Evolutionary conservation across 2,797 vertebrate species (phyloP), one percentile per base, ranked within the genome.

Genomic region (Sphenopsis melanotis): DNA sequence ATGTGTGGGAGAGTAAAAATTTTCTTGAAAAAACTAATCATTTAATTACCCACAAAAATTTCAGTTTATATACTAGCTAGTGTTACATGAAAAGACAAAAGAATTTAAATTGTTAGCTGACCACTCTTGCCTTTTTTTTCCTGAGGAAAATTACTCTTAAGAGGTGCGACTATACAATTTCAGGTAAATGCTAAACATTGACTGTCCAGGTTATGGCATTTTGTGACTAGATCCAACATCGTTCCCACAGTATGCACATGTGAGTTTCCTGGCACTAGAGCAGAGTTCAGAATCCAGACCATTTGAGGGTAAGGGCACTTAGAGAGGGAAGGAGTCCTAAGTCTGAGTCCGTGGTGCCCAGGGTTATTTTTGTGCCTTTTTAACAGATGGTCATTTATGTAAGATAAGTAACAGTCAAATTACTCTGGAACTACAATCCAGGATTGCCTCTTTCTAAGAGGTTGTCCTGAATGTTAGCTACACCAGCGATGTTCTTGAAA

Each of bases 371-470:
- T 88, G 61, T 57, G 61, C 4, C 42, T 57, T 74, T 88, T 88
- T 9, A 88, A 74, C 83, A 92, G 88, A 95, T 90, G 72, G 72
- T 29, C 34, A 66, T 91, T 96, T 94, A 89, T 8, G 4, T 92
- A 93, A 93, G 56, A 68, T 39, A 79, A 78, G 9, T 77, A 77
- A 83, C 19, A 68, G 37, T 39, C 32, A 94, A 86, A 88, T 86
- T 71, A 81, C 27, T 68, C 53, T 71, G 34, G 20, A 76, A 86
- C 22, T 90, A 81, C 46, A 53, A 61, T 30, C 7, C 30, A 86
- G 77, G 50, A 83, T 55, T 70, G 11, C 32, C 22, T 80, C 32
- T 59, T 89, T 84, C 49, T 71, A 49, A 87, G 44, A 13, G 21
- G 60, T 34, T 57, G 60, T 32, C 30, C 77, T 91, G 65, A 81